Conservation (phyloP, 2,113 vertebrate species). For the Sebastes schlegelii region DNA sequence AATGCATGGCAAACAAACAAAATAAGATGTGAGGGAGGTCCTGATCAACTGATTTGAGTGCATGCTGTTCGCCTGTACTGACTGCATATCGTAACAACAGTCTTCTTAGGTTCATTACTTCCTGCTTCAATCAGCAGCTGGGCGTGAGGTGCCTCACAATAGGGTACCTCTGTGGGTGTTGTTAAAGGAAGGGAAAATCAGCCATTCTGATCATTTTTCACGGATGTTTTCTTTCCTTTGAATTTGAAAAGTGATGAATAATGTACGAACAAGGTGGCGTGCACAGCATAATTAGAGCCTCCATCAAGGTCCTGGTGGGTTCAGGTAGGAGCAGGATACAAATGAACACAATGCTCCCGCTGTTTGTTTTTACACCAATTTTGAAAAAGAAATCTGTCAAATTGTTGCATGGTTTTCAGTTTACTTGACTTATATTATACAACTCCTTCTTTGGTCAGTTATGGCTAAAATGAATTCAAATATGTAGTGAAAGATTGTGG, state of each 20-base stretch:
- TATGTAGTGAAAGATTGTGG: no score
- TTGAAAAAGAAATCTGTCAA: no score
- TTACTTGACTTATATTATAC: neutral
- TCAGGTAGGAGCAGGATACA: neutral
- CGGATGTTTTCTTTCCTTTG: neutral
- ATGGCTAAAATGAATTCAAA: no score
- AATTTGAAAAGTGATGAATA: slow-evolving; percentile 5
- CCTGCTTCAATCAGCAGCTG: slow-evolving; percentile 18
- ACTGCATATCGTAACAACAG: neutral
- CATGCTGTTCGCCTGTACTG: neutral
- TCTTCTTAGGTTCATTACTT: neutral
- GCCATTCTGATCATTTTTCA: neutral
- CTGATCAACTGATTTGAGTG: neutral
- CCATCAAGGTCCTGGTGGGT: neutral
- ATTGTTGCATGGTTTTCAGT: neutral
- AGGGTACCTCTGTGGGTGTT: no score
- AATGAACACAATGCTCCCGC: no score
- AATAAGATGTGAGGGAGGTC: neutral
- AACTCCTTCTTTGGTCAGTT: no score
- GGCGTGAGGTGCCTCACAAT: neutral
- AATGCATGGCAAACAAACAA: neutral
- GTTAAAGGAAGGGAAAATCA: no score
- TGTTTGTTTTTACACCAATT: no score
- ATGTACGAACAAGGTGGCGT: neutral
- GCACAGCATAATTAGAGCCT: slow-evolving; percentile 16